These are phyloP conservation scores for Clistopyga incitator DNA, from an alignment of 2,888 invertebrate species.

Conservation along the genomic window DNA sequence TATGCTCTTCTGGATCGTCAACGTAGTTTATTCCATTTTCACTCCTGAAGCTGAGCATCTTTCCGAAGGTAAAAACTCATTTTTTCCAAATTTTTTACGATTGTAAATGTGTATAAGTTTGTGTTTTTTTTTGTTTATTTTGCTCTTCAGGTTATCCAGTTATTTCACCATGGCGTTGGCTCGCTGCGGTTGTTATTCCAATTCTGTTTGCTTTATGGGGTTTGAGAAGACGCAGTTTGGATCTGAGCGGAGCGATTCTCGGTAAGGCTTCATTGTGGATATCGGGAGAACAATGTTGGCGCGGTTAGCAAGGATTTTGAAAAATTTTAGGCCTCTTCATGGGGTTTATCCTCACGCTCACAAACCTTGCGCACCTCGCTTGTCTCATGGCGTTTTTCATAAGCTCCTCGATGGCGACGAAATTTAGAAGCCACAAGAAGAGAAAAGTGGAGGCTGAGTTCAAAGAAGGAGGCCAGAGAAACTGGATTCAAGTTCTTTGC, in stretches of 20 bases:
- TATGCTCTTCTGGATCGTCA: constrained; percentile 91
- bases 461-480: constrained; percentile 94
- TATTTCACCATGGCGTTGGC: constrained; percentile 89
- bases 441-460: constrained; percentile 90
- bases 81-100: constrained; percentile 11
- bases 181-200: constrained; percentile 88
- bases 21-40: constrained; percentile 88
- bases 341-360: constrained; percentile 91
- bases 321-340: constrained; percentile 87
- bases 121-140: too few species aligned
- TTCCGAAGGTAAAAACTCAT: constrained; percentile 71
- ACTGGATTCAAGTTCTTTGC: constrained; percentile 95
- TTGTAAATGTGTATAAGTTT: constrained; percentile 1
- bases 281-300: neutral
- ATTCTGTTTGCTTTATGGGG: constrained; percentile 89
- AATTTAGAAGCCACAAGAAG: constrained; percentile 89
- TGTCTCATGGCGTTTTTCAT: constrained; percentile 92
- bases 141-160: constrained; percentile 85
- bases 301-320: neutral
- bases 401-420: constrained; percentile 92
- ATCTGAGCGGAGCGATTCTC: constrained; percentile 89
- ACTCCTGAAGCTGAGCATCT: constrained; percentile 86
- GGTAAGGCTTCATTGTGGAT: constrained; percentile 81
- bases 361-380: constrained; percentile 91
- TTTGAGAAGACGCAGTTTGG: constrained; percentile 88